phyloP scores from a whole-genome alignment of 2,797 vertebrate species.

The Amniataba percoides region DNA sequence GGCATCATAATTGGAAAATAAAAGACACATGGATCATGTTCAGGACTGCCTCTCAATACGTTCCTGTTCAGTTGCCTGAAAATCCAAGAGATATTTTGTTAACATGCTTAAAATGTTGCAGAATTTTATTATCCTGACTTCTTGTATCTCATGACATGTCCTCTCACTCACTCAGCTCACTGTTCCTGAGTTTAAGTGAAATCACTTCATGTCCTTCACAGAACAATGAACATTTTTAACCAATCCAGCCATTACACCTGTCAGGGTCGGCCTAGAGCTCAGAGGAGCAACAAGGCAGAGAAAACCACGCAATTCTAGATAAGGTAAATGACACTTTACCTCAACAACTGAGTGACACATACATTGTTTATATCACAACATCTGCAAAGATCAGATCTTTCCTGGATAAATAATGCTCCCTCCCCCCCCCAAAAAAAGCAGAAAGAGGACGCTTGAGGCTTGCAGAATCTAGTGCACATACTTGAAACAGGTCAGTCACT shows the following conservation, averaged over 20 bases:
- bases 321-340: neutral
- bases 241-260: neutral
- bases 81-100: neutral
- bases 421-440: neutral
- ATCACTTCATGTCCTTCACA: neutral
- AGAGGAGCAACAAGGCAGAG: neutral
- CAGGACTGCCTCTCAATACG: neutral
- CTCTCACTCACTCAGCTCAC: neutral
- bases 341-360: conserved; percentile 1
- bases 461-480: conserved; percentile 6
- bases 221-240: conserved; percentile 2
- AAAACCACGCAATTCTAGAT: neutral
- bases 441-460: neutral
- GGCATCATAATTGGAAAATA: conserved; percentile 14
- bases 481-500: conserved; percentile 31
- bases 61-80: neutral
- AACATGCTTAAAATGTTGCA: neutral
- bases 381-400: conserved; percentile 6
- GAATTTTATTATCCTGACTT: neutral
- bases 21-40: conserved; percentile 2
- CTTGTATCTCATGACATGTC: neutral
- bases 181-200: neutral
- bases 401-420: neutral
- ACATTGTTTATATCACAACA: neutral
- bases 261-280: conserved; percentile 1